These are phyloP conservation scores for Laothoe populi DNA, from an alignment of 2,888 invertebrate genomes.

Conservation along the genomic window DNA sequence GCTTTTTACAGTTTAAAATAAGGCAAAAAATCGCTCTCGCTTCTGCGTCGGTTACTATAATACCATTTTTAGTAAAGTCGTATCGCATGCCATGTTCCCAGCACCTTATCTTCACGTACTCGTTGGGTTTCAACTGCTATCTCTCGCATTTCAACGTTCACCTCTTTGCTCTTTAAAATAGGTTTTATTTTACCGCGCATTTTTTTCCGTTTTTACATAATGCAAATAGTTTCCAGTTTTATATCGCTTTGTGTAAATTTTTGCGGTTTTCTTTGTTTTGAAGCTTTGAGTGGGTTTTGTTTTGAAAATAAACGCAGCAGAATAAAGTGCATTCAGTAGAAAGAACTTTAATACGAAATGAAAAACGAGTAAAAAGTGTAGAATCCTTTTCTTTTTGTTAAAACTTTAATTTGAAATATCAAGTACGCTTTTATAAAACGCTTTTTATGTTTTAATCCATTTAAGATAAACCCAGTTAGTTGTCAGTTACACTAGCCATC, in stretches of 20 bases:
- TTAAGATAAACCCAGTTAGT: too few relatives aligned
- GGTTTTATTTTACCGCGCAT: constrained; percentile 1
- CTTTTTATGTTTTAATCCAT: too few relatives aligned
- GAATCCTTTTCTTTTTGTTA: too few relatives aligned
- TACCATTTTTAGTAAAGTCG: constrained; percentile 2
- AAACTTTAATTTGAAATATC: too few relatives aligned
- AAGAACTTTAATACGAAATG: constrained; percentile 4
- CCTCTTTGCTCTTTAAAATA: constrained; percentile 21
- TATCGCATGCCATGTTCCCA: constrained; percentile 20
- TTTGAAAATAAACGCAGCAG: background rate
- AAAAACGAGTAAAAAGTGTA: background rate
- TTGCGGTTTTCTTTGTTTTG: background rate
- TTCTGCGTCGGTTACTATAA: background rate
- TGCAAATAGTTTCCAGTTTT: constrained; percentile 11
- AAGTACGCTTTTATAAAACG: too few relatives aligned
- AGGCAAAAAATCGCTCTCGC: constrained; percentile 2
- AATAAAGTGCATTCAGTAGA: background rate
- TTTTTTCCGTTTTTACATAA: background rate
- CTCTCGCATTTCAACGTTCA: constrained; percentile 12
- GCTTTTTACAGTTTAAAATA: too few relatives aligned
- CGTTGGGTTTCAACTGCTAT: constrained; percentile 21
- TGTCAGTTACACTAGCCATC: too few relatives aligned
- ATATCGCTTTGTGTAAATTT: background rate
- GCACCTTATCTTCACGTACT: constrained; percentile 30
- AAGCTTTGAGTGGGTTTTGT: background rate